phyloP scores from a whole-genome alignment of 2,888 invertebrate species.

The Drosophila kanekoi region DNA sequence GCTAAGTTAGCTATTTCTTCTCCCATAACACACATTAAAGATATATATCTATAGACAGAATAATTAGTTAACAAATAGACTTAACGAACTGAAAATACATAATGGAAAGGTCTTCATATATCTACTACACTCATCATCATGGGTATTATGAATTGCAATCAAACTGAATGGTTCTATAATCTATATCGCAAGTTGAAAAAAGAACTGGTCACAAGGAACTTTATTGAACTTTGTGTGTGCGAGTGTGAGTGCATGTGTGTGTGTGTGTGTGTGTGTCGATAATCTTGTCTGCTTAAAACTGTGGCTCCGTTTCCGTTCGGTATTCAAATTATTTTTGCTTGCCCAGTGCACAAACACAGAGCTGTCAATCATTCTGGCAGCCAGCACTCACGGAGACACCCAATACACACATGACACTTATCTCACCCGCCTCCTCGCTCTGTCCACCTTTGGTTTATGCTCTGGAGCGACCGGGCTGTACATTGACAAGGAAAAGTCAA shows the following conservation, averaged over 20 bases:
- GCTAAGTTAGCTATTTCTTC: too few relatives aligned
- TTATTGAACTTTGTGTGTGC: conserved; percentile 8
- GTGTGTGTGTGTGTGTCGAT: not conserved
- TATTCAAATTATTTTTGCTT: conserved; percentile 37
- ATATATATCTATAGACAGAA: too few relatives aligned
- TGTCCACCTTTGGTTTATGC: not conserved
- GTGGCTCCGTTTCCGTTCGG: conserved; percentile 31
- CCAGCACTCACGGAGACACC: conserved; percentile 23
- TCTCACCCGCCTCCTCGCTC: not conserved
- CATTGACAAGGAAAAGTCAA: conserved; percentile 47
- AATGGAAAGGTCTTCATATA: not conserved
- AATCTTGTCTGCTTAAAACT: conserved; percentile 15
- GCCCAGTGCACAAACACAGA: conserved; percentile 4
- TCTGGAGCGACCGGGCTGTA: not conserved
- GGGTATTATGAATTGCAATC: too few relatives aligned
- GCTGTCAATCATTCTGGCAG: conserved; percentile 43
- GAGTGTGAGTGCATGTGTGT: not conserved
- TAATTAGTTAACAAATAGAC: too few relatives aligned
- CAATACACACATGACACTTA: conserved; percentile 42
- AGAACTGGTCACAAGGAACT: conserved; percentile 5
- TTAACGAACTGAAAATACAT: not conserved
- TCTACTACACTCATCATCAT: too few relatives aligned
- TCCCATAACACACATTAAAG: too few relatives aligned
- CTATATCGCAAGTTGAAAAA: not conserved
- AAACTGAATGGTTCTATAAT: not conserved